Evolutionary conservation across 2,888 invertebrate genomes (phyloP).

Genomic region (Slavum lentiscoides): DNA sequence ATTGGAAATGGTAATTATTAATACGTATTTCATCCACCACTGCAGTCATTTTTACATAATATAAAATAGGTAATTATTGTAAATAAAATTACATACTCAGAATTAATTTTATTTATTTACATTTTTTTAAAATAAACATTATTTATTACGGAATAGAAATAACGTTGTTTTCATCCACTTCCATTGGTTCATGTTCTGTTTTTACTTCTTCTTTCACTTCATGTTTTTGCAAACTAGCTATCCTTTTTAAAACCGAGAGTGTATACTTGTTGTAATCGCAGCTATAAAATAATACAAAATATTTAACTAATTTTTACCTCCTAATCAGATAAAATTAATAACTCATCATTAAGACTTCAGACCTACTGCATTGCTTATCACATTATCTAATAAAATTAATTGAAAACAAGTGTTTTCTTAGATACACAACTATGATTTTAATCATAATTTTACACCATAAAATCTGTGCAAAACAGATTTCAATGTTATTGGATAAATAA

Average conservation of each 20-base stretch:
- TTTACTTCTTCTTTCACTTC: conserved; percentile 45
- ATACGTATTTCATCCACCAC: too few species aligned
- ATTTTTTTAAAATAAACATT: neutral
- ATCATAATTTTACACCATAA: neutral
- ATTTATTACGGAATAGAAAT: conserved; percentile 13
- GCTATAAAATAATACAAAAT: conserved; percentile 38
- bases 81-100: neutral
- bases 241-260: conserved; percentile 33
- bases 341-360: too few species aligned
- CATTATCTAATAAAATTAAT: too few species aligned
- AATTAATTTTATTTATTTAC: conserved; percentile 29
- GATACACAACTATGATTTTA: neutral
- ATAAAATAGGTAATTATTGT: too few species aligned
- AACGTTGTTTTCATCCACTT: conserved; percentile 20
- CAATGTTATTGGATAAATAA: neutral
- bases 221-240: conserved; percentile 18
- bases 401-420: neutral
- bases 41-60: too few species aligned
- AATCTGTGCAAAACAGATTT: neutral
- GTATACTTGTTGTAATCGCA: conserved; percentile 55
- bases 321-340: too few species aligned
- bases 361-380: too few species aligned
- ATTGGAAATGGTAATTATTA: too few species aligned
- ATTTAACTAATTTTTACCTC: neutral
- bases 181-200: conserved; percentile 36